These are phyloP conservation scores for Hemicentrotus pulcherrimus DNA, from an alignment of 35 echinoderm and acorn worm genomes.

Conservation along the genomic window DNA sequence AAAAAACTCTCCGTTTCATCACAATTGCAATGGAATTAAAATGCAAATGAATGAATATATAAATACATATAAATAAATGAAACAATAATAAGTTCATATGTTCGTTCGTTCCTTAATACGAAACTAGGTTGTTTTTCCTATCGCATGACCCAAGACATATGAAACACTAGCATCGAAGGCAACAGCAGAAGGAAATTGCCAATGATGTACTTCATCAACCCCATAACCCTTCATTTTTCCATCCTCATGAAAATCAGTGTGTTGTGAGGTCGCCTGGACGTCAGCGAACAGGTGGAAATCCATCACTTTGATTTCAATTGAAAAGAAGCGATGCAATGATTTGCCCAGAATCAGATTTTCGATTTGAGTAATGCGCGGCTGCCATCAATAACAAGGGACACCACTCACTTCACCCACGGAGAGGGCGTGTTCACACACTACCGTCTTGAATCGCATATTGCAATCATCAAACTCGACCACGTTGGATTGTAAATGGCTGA, in stretches of 20 bases:
- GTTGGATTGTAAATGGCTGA: no score
- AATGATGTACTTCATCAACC: neutral
- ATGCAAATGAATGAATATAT: no score
- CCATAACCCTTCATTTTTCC: neutral
- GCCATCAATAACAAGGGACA: neutral
- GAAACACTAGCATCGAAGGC: neutral
- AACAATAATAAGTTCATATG: neutral
- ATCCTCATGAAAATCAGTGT: neutral
- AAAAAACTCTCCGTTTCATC: neutral
- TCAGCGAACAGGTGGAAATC: neutral
- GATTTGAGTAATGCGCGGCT: neutral
- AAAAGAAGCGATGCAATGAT: constrained; percentile 11
- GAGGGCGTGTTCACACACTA: neutral
- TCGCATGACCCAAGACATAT: neutral
- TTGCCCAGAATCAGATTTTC: neutral
- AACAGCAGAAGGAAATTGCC: neutral
- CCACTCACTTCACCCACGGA: neutral
- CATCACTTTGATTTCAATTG: constrained; percentile 12
- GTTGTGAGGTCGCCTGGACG: neutral
- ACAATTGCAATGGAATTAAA: neutral
- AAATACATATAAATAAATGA: no score
- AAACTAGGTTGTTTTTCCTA: neutral
- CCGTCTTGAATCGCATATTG: neutral
- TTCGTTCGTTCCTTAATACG: neutral
- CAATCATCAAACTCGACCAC: no score